phyloP scores from a whole-genome alignment of 2,888 invertebrate species.

The Tetanocera ferruginea region DNA sequence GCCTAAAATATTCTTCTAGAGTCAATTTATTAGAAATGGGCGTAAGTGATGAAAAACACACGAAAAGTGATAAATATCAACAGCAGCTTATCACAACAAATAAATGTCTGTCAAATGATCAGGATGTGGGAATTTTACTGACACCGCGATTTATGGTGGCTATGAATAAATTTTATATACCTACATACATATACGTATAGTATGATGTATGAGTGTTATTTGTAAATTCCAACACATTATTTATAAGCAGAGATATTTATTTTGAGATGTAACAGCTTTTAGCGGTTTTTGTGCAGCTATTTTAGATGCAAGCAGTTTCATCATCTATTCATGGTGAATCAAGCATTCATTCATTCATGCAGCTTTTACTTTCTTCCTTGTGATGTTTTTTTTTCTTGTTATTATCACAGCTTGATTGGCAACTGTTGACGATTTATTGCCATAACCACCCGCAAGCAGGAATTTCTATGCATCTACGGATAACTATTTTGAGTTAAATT shows the following conservation, averaged over 20 bases:
- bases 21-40: not conserved
- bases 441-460: conserved; percentile 2
- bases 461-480: not conserved
- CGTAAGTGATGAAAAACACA: not conserved
- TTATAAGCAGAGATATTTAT: too few species aligned
- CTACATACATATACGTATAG: not conserved
- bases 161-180: not conserved
- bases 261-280: too few species aligned
- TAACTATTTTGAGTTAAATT: too few species aligned
- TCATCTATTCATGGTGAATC: not conserved
- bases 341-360: not conserved
- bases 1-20: not conserved
- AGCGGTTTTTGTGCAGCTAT: not conserved
- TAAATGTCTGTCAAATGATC: too few species aligned
- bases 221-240: too few species aligned
- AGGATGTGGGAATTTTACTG: not conserved
- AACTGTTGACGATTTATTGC: not conserved
- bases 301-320: not conserved
- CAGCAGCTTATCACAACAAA: not conserved
- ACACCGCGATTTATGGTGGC: not conserved
- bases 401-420: not conserved
- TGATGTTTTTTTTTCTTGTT: not conserved
- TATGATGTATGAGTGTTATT: not conserved
- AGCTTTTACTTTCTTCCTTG: not conserved
- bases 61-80: not conserved